Percentiles rank a stretch among this genome's conserved stretches.
phyloP scores from a whole-genome alignment of 2,113 vertebrate species.

The Talpa occidentalis region DNA sequence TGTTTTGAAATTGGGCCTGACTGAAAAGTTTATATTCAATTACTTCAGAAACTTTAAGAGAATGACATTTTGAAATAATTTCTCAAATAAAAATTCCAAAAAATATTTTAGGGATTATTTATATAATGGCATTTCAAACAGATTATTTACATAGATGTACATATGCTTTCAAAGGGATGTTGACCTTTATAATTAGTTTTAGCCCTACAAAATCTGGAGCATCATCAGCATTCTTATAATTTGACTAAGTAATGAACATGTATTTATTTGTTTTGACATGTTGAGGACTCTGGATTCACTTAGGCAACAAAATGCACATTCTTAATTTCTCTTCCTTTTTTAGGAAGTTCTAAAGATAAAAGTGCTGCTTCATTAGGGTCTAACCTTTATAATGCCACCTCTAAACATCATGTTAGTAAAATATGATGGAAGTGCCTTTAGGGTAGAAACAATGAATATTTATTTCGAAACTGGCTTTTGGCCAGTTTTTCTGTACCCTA shows the following conservation, averaged over 20 bases:
- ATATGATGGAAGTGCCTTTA: slow-evolving; percentile 62
- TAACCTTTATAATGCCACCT: slow-evolving; percentile 11
- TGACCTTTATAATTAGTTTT: slow-evolving; percentile 52
- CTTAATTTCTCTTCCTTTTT: slow-evolving; percentile 39
- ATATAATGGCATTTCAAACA: slow-evolving; percentile 5
- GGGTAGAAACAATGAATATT: slow-evolving; percentile 76
- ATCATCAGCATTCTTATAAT: slow-evolving; percentile 33
- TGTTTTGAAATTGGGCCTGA: background rate
- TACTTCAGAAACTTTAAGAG: background rate
- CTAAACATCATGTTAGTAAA: slow-evolving; percentile 71
- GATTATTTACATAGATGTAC: background rate
- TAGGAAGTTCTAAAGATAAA: slow-evolving; percentile 13
- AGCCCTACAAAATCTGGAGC: background rate
- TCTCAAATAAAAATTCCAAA: slow-evolving; percentile 40
- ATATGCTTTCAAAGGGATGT: background rate
- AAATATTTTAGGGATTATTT: slow-evolving; percentile 1
- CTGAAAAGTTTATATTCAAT: background rate
- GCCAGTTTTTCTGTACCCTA: slow-evolving; percentile 54
- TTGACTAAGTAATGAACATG: slow-evolving; percentile 55
- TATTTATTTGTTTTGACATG: slow-evolving; percentile 65
- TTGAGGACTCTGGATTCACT: background rate
- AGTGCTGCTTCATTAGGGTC: slow-evolving; percentile 36
- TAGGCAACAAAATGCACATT: slow-evolving; percentile 36
- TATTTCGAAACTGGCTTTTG: slow-evolving; percentile 75
- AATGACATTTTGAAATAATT: background rate